These are phyloP conservation scores for Oreonectes daqikongensis DNA, from an alignment of 2,797 vertebrate genomes.

Conservation along the genomic window DNA sequence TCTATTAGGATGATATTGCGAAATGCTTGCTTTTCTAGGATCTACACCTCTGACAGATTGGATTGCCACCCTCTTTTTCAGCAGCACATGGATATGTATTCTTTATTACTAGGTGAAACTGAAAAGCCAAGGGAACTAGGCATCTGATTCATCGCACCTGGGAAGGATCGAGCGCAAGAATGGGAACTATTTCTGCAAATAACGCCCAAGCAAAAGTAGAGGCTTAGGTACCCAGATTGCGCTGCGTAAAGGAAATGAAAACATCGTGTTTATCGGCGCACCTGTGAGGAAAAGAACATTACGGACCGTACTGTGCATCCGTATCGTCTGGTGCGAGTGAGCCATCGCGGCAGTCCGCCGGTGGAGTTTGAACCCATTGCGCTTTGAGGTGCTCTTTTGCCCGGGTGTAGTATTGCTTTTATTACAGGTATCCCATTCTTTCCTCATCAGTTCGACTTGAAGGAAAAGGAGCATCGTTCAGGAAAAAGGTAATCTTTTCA, in stretches of 20 bases:
- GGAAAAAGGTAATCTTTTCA: conserved; percentile 50
- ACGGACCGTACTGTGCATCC: conserved; percentile 14
- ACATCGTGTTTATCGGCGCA: conserved; percentile 1
- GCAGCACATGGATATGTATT: conserved; percentile 40
- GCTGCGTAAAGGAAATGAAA: neutral
- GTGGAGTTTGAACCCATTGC: conserved; percentile 37
- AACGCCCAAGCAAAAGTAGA: conserved; percentile 20
- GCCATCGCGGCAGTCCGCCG: neutral
- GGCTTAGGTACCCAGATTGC: neutral
- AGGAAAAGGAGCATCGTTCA: conserved; percentile 11
- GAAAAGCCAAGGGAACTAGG: conserved; percentile 30
- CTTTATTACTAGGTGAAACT: conserved; percentile 31
- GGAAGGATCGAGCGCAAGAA: conserved; percentile 35
- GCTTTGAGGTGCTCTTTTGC: conserved; percentile 1
- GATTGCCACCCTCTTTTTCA: conserved; percentile 20
- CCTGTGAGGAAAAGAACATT: conserved; percentile 22
- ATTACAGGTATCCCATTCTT: conserved; percentile 14
- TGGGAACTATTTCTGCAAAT: conserved; percentile 33
- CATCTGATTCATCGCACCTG: conserved; percentile 44
- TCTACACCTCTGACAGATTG: conserved; percentile 39
- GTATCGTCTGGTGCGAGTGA: conserved; percentile 3
- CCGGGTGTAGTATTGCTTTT: conserved; percentile 26
- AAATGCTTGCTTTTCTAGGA: conserved; percentile 36
- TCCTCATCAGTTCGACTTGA: conserved; percentile 22
- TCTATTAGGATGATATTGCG: conserved; percentile 35